A percentile compares a stretch with the other conserved stretches of the same genome.
Evolutionary conservation across 2,888 invertebrate genomes (phyloP).

Genomic region (Atethmia centrago): DNA sequence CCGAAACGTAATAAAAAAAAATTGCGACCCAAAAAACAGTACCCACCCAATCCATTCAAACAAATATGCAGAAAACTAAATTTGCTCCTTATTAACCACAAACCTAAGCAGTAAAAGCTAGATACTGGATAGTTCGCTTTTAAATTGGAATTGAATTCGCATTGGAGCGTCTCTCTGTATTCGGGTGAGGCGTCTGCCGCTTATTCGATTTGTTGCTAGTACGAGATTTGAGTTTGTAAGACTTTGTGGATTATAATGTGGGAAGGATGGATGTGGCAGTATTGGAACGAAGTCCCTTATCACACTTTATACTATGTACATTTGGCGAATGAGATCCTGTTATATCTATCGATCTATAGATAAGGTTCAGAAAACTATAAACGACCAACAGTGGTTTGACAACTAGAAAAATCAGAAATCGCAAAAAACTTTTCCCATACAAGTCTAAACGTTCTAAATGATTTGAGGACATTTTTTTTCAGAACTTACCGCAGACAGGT

Average conservation of each 20-base stretch:
- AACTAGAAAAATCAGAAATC: no score
- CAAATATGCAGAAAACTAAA: slow-evolving; percentile 34
- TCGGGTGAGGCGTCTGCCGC: slow-evolving; percentile 75
- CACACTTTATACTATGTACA: no score
- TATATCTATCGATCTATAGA: no score
- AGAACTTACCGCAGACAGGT: no score
- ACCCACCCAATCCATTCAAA: neutral
- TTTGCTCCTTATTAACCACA: slow-evolving; percentile 44
- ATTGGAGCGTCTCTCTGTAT: slow-evolving; percentile 78
- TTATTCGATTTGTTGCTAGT: slow-evolving; percentile 83
- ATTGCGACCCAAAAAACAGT: neutral
- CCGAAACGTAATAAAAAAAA: no score
- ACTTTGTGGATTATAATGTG: slow-evolving; percentile 48
- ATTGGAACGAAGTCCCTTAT: no score
- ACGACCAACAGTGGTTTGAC: no score
- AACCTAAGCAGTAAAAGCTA: slow-evolving; percentile 33
- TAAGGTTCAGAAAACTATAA: no score
- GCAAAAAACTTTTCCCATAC: no score
- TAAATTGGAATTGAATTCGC: slow-evolving; percentile 81
- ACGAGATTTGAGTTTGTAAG: slow-evolving; percentile 82
- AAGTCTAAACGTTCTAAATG: no score
- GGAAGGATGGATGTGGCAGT: slow-evolving; percentile 44
- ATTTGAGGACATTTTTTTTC: no score
- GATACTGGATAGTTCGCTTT: slow-evolving; percentile 69
- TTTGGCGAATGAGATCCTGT: no score